phyloP scores from a whole-genome alignment of 1,140 invertebrate genomes.

The Gryon sp. region DNA sequence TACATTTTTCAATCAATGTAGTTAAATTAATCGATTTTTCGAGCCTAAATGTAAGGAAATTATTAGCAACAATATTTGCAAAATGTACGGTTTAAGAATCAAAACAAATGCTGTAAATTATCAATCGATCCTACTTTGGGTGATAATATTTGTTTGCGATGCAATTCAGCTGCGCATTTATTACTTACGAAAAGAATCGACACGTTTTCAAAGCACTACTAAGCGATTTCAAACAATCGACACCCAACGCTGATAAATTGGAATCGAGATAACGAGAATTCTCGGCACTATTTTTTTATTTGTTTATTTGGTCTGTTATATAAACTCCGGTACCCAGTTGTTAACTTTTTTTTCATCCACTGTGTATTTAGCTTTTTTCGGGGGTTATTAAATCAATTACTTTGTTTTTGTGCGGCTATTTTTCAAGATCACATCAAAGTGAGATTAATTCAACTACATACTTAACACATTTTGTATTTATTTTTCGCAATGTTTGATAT shows the following conservation, averaged over 20 bases:
- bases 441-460: constrained; percentile 22
- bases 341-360: constrained; percentile 10
- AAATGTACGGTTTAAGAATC: too few species aligned
- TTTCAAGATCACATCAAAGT: too few species aligned
- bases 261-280: constrained; percentile 32
- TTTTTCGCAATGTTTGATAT: constrained; percentile 51
- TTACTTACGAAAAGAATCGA: constrained; percentile 6
- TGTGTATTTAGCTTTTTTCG: constrained; percentile 20
- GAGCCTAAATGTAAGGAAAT: too few species aligned
- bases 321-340: neutral
- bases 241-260: constrained; percentile 39
- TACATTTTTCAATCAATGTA: too few species aligned
- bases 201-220: constrained; percentile 18
- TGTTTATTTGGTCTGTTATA: constrained; percentile 8
- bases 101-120: too few species aligned
- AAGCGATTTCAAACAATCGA: constrained; percentile 39
- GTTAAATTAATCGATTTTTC: too few species aligned
- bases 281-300: constrained; percentile 38
- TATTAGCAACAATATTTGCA: too few species aligned
- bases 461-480: constrained; percentile 50
- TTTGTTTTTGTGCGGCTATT: too few species aligned
- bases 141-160: constrained; percentile 33
- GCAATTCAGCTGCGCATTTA: neutral
- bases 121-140: constrained; percentile 22
- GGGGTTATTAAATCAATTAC: too few species aligned